Evolutionary conservation across 2,888 invertebrate genomes (phyloP).

Genomic region (Chrysolina haemoptera): DNA sequence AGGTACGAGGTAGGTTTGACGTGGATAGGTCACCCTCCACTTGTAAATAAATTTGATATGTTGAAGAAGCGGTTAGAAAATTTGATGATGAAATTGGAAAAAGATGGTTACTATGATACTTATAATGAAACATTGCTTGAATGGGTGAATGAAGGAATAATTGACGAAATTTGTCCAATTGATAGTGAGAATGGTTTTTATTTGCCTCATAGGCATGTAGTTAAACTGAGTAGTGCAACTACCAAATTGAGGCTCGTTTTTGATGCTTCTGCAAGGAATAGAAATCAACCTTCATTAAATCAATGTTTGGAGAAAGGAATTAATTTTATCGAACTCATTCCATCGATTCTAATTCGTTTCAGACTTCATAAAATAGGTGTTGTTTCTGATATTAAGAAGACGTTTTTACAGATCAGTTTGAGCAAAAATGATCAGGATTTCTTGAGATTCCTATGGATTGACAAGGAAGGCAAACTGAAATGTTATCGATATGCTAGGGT

Average conservation of each 20-base stretch:
- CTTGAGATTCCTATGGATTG: not conserved
- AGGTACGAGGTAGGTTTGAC: not conserved
- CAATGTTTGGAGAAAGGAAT: not conserved
- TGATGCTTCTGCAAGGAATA: not conserved
- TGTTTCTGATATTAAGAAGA: not conserved
- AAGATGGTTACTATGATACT: not conserved
- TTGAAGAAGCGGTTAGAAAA: not conserved
- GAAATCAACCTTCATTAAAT: not conserved
- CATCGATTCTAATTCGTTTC: not conserved
- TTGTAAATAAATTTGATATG: not conserved
- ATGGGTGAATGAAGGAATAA: not conserved
- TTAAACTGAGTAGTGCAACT: conserved; percentile 7
- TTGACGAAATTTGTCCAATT: conserved; percentile 2
- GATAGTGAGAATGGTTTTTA: not conserved
- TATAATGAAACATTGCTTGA: conserved; percentile 1
- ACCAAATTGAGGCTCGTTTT: not conserved
- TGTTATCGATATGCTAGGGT: not conserved
- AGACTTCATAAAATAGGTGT: not conserved
- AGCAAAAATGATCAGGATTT: too few species aligned
- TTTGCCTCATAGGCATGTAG: not conserved
- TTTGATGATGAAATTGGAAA: not conserved
- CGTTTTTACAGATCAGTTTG: too few species aligned
- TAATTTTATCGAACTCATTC: not conserved
- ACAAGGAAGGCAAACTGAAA: not conserved
- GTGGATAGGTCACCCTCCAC: not conserved